Evolutionary conservation across 2,888 invertebrate species (phyloP).

Genomic region (Neoscelio sp.): DNA sequence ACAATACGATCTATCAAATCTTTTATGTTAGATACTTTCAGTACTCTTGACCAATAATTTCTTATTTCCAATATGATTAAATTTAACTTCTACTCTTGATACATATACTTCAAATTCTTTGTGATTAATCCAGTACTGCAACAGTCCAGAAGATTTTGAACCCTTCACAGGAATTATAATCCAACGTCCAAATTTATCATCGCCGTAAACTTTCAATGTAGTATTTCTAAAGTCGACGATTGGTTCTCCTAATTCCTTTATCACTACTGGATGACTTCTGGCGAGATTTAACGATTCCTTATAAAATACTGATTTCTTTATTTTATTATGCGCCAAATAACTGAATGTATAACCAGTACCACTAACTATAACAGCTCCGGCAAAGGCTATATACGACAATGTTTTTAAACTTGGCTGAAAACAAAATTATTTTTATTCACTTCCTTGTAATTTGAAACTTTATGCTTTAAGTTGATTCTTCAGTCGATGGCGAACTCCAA

Average conservation of each 20-base stretch:
- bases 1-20: no score
- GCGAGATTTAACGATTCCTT: constrained; percentile 86
- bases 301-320: constrained; percentile 85
- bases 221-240: constrained; percentile 85
- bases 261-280: constrained; percentile 85
- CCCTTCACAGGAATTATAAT: constrained; percentile 88
- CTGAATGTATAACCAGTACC: neutral
- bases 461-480: no score
- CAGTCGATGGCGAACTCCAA: no score
- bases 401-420: neutral
- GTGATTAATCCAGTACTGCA: constrained; percentile 69
- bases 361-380: neutral
- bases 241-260: constrained; percentile 89
- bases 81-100: constrained; percentile 71
- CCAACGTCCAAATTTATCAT: constrained; percentile 81
- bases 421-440: constrained; percentile 3
- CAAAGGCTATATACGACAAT: neutral
- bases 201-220: constrained; percentile 78
- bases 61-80: constrained; percentile 66
- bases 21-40: neutral
- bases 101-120: constrained; percentile 49
- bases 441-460: no score
- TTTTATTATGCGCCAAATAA: neutral
- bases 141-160: constrained; percentile 86
- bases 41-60: constrained; percentile 69